A percentile compares a stretch with the other conserved stretches of the same genome.
Evolutionary conservation across 2,797 vertebrate genomes (phyloP).

Genomic region (Triplophysa yarkandensis): DNA sequence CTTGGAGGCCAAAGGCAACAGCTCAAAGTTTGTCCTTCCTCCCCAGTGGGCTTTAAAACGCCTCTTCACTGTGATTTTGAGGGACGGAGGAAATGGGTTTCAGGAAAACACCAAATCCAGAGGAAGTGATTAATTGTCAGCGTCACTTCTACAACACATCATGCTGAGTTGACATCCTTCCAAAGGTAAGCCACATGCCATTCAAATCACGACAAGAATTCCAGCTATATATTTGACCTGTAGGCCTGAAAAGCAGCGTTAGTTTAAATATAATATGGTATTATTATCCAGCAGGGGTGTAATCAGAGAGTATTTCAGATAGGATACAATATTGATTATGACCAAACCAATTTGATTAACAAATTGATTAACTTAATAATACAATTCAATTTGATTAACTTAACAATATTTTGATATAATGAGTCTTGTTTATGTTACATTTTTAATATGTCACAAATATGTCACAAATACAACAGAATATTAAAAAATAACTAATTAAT

Average conservation of each 20-base stretch:
- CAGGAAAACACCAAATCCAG: conserved; percentile 45
- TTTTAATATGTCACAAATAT: no score
- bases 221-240: conserved; percentile 34
- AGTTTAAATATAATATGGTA: neutral
- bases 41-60: conserved; percentile 39
- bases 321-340: no score
- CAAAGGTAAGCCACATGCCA: conserved; percentile 34
- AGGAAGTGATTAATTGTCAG: conserved; percentile 55
- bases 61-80: conserved; percentile 29
- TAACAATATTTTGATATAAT: no score
- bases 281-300: no score
- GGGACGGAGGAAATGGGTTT: conserved; percentile 49
- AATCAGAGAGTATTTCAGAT: no score
- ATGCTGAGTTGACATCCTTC: conserved; percentile 52
- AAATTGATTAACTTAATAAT: no score
- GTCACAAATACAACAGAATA: no score
- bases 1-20: conserved; percentile 32
- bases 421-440: no score
- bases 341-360: no score
- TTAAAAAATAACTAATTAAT: no score
- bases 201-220: conserved; percentile 45
- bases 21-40: conserved; percentile 38
- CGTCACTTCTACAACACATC: conserved; percentile 35
- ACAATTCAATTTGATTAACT: no score
- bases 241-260: conserved; percentile 25